phyloP scores from a whole-genome alignment of 2,113 vertebrate species.

The Gymnocephalus cernua region DNA sequence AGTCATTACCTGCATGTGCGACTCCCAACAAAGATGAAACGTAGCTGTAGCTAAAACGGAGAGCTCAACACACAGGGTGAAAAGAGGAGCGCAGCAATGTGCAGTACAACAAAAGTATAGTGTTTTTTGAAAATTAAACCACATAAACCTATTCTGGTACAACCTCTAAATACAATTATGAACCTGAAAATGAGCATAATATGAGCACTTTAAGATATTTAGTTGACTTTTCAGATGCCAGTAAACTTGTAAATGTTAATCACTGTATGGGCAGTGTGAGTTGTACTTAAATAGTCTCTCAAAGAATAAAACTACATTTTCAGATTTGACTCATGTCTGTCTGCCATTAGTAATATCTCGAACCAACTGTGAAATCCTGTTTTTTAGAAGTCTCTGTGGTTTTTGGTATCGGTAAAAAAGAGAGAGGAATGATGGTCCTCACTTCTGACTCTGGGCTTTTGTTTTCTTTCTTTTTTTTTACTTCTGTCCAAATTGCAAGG shows the following conservation, averaged over 20 bases:
- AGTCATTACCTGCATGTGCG: too few species aligned
- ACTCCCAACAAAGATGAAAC: too few species aligned
- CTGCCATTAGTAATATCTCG: background rate
- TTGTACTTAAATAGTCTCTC: background rate
- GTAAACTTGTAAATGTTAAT: background rate
- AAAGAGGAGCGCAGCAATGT: too few species aligned
- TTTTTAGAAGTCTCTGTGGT: background rate
- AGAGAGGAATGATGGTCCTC: background rate
- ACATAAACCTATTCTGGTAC: too few species aligned
- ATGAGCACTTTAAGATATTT: too few species aligned
- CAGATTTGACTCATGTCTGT: background rate
- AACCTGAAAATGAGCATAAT: too few species aligned
- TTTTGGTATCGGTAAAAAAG: background rate
- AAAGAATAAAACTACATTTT: constrained; percentile 5
- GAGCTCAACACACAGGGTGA: too few species aligned
- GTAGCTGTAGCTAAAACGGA: too few species aligned
- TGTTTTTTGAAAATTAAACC: too few species aligned
- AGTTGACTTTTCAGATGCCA: background rate
- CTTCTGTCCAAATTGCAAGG: constrained; percentile 27
- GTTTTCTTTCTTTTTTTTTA: background rate
- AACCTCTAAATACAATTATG: too few species aligned
- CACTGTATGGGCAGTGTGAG: background rate
- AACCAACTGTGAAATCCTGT: background rate
- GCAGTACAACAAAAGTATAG: too few species aligned
- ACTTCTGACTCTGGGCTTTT: constrained; percentile 5